Evolutionary conservation across 1,140 invertebrate species (phyloP).

Genomic region (Varroa destructor): DNA sequence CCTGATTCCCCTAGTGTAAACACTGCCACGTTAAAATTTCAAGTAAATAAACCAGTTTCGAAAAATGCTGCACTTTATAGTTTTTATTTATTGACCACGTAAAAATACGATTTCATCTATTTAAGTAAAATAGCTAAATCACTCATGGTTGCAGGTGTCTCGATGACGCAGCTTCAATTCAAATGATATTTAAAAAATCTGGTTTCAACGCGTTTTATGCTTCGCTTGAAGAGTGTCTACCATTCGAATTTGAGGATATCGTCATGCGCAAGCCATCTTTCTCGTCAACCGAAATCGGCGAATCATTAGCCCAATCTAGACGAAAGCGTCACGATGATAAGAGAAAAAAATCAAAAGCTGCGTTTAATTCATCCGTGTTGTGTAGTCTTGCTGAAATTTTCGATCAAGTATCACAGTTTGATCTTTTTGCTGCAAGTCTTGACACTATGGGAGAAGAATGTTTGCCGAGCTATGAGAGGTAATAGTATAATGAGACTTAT

Average conservation of each 20-base stretch:
- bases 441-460: slow-evolving; percentile 3
- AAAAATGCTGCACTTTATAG: too few species aligned
- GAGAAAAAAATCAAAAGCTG: background rate
- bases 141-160: background rate
- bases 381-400: background rate
- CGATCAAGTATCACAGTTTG: slow-evolving; percentile 1
- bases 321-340: background rate
- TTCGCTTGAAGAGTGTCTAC: slow-evolving; percentile 4
- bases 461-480: slow-evolving; percentile 14
- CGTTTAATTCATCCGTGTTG: background rate
- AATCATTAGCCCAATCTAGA: too few species aligned
- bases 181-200: background rate
- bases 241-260: slow-evolving; percentile 8
- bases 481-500: background rate
- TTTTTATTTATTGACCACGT: too few species aligned
- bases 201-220: slow-evolving; percentile 14
- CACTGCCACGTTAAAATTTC: too few species aligned
- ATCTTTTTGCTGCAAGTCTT: background rate
- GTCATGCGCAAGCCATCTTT: background rate
- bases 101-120: too few species aligned
- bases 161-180: slow-evolving; percentile 17
- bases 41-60: too few species aligned
- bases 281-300: too few species aligned
- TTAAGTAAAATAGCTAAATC: too few species aligned
- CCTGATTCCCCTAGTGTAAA: too few species aligned